These are phyloP conservation scores for Chionoecetes opilio DNA, from an alignment of 1,140 invertebrate species.

Conservation along the genomic window DNA sequence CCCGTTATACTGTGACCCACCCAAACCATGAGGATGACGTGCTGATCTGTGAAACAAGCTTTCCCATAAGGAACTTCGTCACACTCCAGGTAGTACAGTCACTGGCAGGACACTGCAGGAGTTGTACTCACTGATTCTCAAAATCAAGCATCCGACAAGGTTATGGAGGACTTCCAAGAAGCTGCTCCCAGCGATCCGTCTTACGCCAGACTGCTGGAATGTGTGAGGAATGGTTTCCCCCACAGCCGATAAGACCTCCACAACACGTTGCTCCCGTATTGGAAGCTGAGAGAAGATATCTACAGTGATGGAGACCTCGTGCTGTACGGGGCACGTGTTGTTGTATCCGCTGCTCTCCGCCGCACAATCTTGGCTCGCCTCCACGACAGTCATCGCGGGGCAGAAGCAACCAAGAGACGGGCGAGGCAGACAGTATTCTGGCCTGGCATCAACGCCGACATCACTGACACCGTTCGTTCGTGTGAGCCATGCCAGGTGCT, in stretches of 20 bases:
- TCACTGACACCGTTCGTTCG: too few species aligned
- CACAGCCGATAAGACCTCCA: not conserved
- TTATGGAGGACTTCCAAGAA: not conserved
- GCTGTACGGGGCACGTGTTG: not conserved
- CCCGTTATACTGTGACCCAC: not conserved
- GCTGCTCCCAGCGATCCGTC: not conserved
- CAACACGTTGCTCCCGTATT: slow-evolving; percentile 43
- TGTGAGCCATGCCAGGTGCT: too few species aligned
- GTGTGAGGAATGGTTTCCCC: not conserved
- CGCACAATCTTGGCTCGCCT: not conserved
- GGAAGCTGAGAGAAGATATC: not conserved
- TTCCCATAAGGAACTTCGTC: too few species aligned
- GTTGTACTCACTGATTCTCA: too few species aligned
- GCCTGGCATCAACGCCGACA: too few species aligned
- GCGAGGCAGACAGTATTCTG: not conserved
- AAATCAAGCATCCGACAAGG: not conserved
- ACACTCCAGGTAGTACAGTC: not conserved
- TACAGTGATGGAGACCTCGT: not conserved
- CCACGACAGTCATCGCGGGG: not conserved
- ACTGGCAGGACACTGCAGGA: too few species aligned
- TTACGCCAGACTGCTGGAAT: not conserved
- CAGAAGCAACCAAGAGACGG: not conserved
- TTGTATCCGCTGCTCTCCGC: not conserved
- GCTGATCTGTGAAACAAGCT: too few species aligned
- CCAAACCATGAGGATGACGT: not conserved